A percentile compares a stretch with the other conserved stretches of the same genome.
Evolutionary conservation across 2,888 invertebrate species (phyloP).

Genomic region (Melipona beecheii): DNA sequence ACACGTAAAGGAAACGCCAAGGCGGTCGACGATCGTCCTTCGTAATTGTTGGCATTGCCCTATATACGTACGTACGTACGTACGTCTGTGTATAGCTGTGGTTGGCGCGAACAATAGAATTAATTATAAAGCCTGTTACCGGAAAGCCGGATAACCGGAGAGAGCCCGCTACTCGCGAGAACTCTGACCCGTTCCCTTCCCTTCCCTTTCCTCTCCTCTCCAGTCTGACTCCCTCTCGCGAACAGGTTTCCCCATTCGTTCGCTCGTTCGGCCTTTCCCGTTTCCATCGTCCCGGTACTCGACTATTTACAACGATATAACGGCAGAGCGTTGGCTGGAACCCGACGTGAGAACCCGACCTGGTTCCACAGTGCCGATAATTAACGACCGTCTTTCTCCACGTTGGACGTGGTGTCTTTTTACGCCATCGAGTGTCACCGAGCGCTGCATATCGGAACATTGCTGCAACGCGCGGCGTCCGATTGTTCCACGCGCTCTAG

Average conservation of each 20-base stretch:
- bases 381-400: constrained; percentile 45
- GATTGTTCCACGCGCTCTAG: background rate
- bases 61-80: constrained; percentile 48
- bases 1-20: constrained; percentile 71
- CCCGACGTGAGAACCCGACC: constrained; percentile 61
- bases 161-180: constrained; percentile 76
- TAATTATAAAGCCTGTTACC: constrained; percentile 79
- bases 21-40: constrained; percentile 65
- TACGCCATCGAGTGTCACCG: background rate
- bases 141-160: constrained; percentile 71
- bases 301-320: constrained; percentile 18
- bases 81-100: background rate
- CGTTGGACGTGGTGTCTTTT: constrained; percentile 30
- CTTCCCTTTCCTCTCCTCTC: background rate
- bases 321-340: constrained; percentile 26
- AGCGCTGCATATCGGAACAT: constrained; percentile 3
- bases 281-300: constrained; percentile 37
- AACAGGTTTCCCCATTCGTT: constrained; percentile 17
- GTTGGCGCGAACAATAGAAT: constrained; percentile 78
- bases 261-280: constrained; percentile 9
- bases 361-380: constrained; percentile 46
- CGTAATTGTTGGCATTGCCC: constrained; percentile 70
- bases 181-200: constrained; percentile 31
- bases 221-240: constrained; percentile 13
- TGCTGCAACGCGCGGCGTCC: background rate